phyloP scores from a whole-genome alignment of 2,888 invertebrate genomes.

The Drosophila anomelani region DNA sequence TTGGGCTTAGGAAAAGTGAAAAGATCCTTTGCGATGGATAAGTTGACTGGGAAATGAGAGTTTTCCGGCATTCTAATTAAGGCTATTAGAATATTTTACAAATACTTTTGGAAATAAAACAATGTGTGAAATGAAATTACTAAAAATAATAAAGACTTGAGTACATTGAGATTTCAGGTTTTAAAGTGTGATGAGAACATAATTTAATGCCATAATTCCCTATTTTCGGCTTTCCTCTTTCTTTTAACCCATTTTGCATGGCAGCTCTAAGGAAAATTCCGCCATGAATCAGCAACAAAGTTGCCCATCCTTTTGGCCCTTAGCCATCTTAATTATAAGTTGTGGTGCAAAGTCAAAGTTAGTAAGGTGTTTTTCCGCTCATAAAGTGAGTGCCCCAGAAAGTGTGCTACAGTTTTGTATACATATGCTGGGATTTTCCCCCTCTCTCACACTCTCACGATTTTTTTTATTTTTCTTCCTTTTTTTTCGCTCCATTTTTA shows the following conservation, averaged over 20 bases:
- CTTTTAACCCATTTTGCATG: neutral
- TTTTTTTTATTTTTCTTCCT: neutral
- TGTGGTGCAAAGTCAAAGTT: conserved; percentile 58
- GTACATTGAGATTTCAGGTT: too few species aligned
- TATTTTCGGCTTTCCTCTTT: neutral
- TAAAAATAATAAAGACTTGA: neutral
- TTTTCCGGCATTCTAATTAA: conserved; percentile 5
- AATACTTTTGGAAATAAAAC: neutral
- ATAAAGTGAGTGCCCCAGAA: conserved; percentile 48
- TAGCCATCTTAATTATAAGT: conserved; percentile 64
- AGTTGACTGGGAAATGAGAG: conserved; percentile 15
- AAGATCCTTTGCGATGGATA: conserved; percentile 16
- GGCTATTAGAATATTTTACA: neutral
- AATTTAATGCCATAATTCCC: neutral
- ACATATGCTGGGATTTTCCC: conserved; percentile 32
- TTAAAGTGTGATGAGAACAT: too few species aligned
- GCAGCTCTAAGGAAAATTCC: neutral
- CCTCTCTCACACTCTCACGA: too few species aligned
- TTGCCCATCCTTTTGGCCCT: conserved; percentile 2
- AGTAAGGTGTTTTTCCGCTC: conserved; percentile 57
- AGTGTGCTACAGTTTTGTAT: conserved; percentile 62
- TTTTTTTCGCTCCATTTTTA: conserved; percentile 6
- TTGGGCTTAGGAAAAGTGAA: conserved; percentile 12
- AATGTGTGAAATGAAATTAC: neutral
- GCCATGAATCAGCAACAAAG: conserved; percentile 22